Conservation (phyloP, 2,113 vertebrate species). For the Nycticryphes semicollaris region DNA sequence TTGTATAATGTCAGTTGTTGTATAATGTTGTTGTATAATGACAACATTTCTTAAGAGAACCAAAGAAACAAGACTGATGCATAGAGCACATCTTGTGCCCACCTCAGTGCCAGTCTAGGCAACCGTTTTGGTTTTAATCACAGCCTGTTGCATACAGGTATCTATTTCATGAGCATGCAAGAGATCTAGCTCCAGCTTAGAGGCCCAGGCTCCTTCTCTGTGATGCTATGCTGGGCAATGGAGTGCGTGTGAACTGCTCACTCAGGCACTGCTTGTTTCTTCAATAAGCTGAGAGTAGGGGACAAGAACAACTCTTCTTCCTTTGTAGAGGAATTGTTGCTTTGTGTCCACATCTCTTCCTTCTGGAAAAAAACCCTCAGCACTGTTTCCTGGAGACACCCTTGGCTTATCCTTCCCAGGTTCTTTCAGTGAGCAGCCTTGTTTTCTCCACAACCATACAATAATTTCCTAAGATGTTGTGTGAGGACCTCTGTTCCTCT, state of each 20-base stretch:
- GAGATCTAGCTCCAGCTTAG: neutral
- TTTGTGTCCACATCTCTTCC: neutral
- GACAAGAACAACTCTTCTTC: neutral
- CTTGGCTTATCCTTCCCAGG: neutral
- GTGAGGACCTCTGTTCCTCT: neutral
- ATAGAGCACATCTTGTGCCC: neutral
- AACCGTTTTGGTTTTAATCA: neutral
- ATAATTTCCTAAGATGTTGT: neutral
- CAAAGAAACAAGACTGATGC: neutral
- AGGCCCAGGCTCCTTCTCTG: neutral
- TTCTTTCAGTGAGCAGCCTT: neutral
- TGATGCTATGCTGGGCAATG: neutral
- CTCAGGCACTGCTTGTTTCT: neutral
- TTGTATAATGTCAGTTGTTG: too few species aligned
- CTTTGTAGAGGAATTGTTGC: neutral
- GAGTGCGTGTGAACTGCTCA: neutral
- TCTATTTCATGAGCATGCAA: neutral
- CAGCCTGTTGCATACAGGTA: neutral
- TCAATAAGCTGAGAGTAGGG: neutral
- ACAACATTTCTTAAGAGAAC: neutral
- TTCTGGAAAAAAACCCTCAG: neutral
- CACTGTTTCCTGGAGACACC: neutral
- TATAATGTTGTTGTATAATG: too few species aligned
- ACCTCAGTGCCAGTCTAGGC: neutral
- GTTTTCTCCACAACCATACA: neutral